These are phyloP conservation scores for Leptinotarsa defecta DNA, from an alignment of 1,140 invertebrate genomes.

Conservation along the genomic window DNA sequence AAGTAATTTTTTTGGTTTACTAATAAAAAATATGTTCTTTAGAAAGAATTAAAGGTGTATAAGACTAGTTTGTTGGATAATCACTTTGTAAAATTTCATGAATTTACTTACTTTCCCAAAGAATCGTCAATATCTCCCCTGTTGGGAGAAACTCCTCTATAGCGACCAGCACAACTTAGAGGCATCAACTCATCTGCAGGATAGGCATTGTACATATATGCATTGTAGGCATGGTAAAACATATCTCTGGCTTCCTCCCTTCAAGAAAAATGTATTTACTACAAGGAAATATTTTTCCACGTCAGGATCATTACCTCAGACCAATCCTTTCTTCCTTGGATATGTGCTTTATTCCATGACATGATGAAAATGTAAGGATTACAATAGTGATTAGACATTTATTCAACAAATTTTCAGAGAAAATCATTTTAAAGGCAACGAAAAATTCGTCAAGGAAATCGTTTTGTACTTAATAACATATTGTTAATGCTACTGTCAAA, in stretches of 20 bases:
- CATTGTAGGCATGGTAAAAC: slow-evolving; percentile 97
- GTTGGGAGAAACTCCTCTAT: slow-evolving; percentile 81
- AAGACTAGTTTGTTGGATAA: no score
- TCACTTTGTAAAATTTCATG: neutral
- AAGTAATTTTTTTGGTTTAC: no score
- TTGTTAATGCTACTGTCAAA: slow-evolving; percentile 37
- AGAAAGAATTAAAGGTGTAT: no score
- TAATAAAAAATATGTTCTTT: no score
- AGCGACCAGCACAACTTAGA: slow-evolving; percentile 90
- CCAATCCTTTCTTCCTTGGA: slow-evolving; percentile 35
- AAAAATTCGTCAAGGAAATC: slow-evolving; percentile 39
- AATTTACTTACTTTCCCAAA: slow-evolving; percentile 87
- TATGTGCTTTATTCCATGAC: slow-evolving; percentile 37
- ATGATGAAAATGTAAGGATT: slow-evolving; percentile 30
- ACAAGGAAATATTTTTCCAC: neutral
- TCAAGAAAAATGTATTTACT: slow-evolving; percentile 10
- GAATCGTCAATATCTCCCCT: slow-evolving; percentile 95
- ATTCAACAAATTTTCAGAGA: slow-evolving; percentile 24
- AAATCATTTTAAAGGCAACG: slow-evolving; percentile 36
- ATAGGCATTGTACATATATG: slow-evolving; percentile 97
- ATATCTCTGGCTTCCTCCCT: slow-evolving; percentile 89
- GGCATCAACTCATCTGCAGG: slow-evolving; percentile 99
- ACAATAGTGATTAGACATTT: slow-evolving; percentile 28
- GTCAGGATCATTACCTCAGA: slow-evolving; percentile 35
- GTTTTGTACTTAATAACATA: slow-evolving; percentile 41